Base-by-base conservation (phyloP, 2,888 invertebrate species). In the Drosophila gaucha region DNA sequence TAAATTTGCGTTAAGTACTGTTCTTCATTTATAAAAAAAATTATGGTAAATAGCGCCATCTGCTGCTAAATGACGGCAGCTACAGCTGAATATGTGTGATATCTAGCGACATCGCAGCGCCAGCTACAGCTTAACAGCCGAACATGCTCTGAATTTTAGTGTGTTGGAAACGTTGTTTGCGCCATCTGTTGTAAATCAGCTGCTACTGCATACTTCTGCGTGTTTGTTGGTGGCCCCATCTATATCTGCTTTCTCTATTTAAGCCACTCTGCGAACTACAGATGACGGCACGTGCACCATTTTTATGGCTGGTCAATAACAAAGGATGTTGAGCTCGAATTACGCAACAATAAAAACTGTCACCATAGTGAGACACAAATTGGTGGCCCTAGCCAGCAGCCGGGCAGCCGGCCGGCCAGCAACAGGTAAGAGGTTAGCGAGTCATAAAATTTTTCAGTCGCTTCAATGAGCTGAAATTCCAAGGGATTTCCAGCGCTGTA, bases 341-440 rank as follows among this genome's bases (percentile, higher is more conserved):
- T 84, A 84, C 84, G 84, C 80, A 80, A 80, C 30, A 70, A 83
- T 76, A 74, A 74, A 80, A 79, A 79, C 57, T 57, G 46, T 50
- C 56, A 41, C 20, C 51, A 24, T 6, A 39, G 2, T 14, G 18
- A 16, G n/a, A 18, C 50, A 28, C 24, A 52, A 30, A 24, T 16
- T 8, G n/a, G n/a, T 18, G 49, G 26, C 35, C 49, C n/a, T n/a
- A 14, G 20, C 26, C 28, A 18, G 33, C 35, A 22, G 12, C 31
- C 33, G 10, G 28, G 8, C 30, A 20, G 28, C 5, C 22, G 22
- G 10, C 1, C 16, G 22, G 10, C 1, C 16, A 3, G 3, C 3
- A 14, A 22, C 31, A 43, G 31, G 46, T 14, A 28, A n/a, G 28
- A 50, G 38, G 24, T 41, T 62, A 31, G 16, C 49, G 58, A 44